These are phyloP conservation scores for Mya arenaria DNA, from an alignment of 1,140 invertebrate genomes.

Conservation along the genomic window DNA sequence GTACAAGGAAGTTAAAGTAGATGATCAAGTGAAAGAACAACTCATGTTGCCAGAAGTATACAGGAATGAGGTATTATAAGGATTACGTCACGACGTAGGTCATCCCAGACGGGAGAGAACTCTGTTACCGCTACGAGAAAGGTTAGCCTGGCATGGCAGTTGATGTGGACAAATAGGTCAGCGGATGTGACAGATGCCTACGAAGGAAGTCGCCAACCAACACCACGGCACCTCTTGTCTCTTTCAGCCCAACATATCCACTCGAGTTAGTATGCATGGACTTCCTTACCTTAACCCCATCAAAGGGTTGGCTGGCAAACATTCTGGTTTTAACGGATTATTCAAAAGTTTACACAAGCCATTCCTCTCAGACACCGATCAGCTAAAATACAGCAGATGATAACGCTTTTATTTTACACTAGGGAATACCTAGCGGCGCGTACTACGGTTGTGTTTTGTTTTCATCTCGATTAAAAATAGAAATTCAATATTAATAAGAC, in stretches of 20 bases:
- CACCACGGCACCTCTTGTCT: not conserved
- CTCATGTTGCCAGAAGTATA: slow-evolving; percentile 12
- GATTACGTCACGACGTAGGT: slow-evolving; percentile 31
- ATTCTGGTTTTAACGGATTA: slow-evolving; percentile 52
- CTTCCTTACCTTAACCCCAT: not conserved
- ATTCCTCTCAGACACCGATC: too few species aligned
- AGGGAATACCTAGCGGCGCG: too few species aligned
- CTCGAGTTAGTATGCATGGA: slow-evolving; percentile 37
- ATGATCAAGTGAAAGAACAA: slow-evolving; percentile 4
- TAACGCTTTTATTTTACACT: too few species aligned
- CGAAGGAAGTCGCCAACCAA: not conserved
- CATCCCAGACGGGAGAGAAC: slow-evolving; percentile 23
- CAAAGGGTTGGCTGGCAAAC: not conserved
- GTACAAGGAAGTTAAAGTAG: not conserved
- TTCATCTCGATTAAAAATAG: too few species aligned
- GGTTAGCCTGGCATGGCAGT: not conserved
- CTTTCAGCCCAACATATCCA: not conserved
- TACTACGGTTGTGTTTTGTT: too few species aligned
- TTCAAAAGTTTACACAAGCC: too few species aligned
- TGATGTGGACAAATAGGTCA: not conserved
- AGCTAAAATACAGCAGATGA: too few species aligned
- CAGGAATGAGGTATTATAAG: not conserved
- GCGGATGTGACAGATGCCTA: not conserved
- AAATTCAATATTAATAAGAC: too few species aligned
- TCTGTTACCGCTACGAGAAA: not conserved